Base-by-base conservation (phyloP, 2,113 vertebrate species). In the Todiramphus chloris region DNA sequence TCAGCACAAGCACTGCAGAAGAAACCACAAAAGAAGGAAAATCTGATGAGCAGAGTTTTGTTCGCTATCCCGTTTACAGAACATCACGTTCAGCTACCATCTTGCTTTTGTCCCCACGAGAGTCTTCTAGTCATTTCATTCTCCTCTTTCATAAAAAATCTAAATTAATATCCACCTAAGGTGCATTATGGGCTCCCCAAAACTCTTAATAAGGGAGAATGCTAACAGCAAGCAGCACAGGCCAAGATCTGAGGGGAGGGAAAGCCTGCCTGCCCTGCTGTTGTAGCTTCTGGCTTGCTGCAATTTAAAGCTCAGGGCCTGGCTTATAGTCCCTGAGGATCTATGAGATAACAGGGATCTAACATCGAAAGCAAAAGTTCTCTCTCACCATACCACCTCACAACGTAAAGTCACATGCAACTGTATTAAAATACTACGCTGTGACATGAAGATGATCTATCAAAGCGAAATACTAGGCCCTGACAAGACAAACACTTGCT, bases 401-500 rank as follows among this genome's bases (percentile, higher is more conserved):
- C 53, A 73, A 35, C 5, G 14, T 1, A 20, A 21, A 23, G 51
- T 16, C 0, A 0, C 5, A 27, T 1, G 2, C 28, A 24, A 44
- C 1, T 1, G 28, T 25, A 60, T 6, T 6, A 44, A 27, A 67
- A 16, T 5, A 12, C 10, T 4, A 20, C 13, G 0, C 10, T 0
- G 21, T 41, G 56, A 63, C 28, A 5, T 4, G 2, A 39, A 58
- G 39, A 10, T 3, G 13, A 14, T 43, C 4, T 13, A 6, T 43
- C 4, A 48, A 78, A 51, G 16, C 64, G 2, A 20, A 25, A 3
- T 5, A 19, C 2, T 3, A 30, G 76, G 6, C 39, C 48, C 25
- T 4, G 20, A 8, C 0, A 5, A 66, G 43, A 46, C 46, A 56
- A 62, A 63, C 0, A 0, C 1, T 19, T 3, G 8, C 0, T n/a